Evolutionary conservation across 37 sponge, comb jelly and placozoan species (phyloP), one percentile per base, ranked within the genome.

Genomic region (Mnemiopsis leidyi): DNA sequence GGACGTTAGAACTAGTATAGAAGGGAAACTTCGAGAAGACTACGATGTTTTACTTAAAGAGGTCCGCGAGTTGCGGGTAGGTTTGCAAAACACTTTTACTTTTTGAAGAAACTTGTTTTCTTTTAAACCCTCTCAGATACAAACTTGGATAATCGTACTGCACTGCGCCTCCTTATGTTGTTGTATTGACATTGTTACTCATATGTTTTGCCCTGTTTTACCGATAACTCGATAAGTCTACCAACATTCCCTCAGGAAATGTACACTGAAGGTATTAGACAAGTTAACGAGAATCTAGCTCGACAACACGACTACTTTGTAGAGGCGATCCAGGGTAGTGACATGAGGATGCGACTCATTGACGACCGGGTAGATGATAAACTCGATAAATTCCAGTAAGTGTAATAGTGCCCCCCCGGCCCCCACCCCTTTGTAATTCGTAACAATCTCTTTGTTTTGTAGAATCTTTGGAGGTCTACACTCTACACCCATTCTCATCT

Each of bases 361-460:
- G 79, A 77, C 79, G 90, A 85, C 29, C 7, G 90, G 26, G 90
- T 40, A 18, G 90, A 85, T 33, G 90, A 85, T 3, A 85, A 85
- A 23, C 90, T 85, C 61, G 90, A 85, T 39, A 26, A 85, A 33
- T 85, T 85, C 48, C 90, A 85, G 90, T 85, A 2, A 39, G 90
- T 85, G 3, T 29, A 25, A 71, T 71, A 67, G 20, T 67, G 20
- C 20, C 68, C 13, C 13, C 18, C 18, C 68, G 13, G 68, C 68
- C 20, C 20, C 18, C 20, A 21, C 13, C 20, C 13, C 20, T 13
- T 67, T 21, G 68, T 67, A 21, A 20, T 67, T 67, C 68, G 20
- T 21, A 13, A 67, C 13, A 67, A 13, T 21, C 13, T 20, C 20
- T 67, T 67, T 21, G 13, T 67, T 21, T 13, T 67, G 13, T 67